phyloP scores from a whole-genome alignment of 2,888 invertebrate genomes.

The Lochmaea capreae region DNA sequence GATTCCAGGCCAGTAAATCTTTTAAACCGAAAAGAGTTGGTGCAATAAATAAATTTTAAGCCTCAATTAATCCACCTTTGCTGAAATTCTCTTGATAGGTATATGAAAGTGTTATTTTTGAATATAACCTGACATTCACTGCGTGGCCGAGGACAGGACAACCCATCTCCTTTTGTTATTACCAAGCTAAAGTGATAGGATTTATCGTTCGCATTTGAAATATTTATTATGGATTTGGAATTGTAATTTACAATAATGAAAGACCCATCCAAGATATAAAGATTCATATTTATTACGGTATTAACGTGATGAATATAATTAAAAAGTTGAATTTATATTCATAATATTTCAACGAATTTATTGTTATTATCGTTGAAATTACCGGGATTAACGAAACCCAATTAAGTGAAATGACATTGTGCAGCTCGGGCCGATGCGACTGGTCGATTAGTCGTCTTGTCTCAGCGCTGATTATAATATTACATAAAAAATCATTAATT shows the following conservation, averaged over 20 bases:
- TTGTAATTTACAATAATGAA: slow-evolving; percentile 60
- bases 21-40: neutral
- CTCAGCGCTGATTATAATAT: slow-evolving; percentile 17
- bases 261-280: slow-evolving; percentile 57
- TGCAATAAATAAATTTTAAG: slow-evolving; percentile 27
- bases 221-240: slow-evolving; percentile 61
- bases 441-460: slow-evolving; percentile 19
- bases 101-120: slow-evolving; percentile 29
- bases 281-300: slow-evolving; percentile 59
- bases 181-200: slow-evolving; percentile 55
- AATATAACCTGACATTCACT: slow-evolving; percentile 22
- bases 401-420: slow-evolving; percentile 45
- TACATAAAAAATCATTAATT: neutral
- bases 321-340: slow-evolving; percentile 52
- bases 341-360: slow-evolving; percentile 51
- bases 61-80: slow-evolving; percentile 31
- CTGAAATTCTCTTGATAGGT: slow-evolving; percentile 25
- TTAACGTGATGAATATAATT: slow-evolving; percentile 60
- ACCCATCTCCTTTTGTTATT: slow-evolving; percentile 47
- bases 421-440: slow-evolving; percentile 22
- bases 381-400: slow-evolving; percentile 47
- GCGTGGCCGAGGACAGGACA: slow-evolving; percentile 5
- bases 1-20: slow-evolving; percentile 2
- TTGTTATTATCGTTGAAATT: slow-evolving; percentile 48
- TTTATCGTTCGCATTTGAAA: slow-evolving; percentile 60